Conservation (phyloP, 2,888 invertebrate species). For the Podotricha telesiphe region DNA sequence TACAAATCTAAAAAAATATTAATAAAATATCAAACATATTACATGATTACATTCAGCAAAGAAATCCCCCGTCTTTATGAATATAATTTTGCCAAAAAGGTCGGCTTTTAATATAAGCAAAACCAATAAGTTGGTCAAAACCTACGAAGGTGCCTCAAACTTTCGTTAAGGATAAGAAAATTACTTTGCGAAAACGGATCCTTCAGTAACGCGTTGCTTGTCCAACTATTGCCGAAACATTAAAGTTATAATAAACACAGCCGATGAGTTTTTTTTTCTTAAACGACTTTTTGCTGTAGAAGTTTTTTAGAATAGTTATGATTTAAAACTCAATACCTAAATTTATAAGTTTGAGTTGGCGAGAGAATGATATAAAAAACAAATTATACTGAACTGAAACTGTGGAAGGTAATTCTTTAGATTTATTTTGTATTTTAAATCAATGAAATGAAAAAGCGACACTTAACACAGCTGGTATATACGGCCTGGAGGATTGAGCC, state of each 20-base stretch:
- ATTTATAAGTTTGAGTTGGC: too few species aligned
- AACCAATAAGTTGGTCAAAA: slow-evolving; percentile 24
- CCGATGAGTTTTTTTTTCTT: too few species aligned
- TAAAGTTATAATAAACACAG: neutral
- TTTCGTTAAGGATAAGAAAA: slow-evolving; percentile 27
- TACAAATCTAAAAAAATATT: neutral
- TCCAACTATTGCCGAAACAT: slow-evolving; percentile 12
- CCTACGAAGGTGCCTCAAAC: slow-evolving; percentile 25
- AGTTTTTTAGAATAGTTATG: too few species aligned
- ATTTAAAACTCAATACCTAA: too few species aligned
- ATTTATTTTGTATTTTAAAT: too few species aligned
- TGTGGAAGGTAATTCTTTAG: too few species aligned
- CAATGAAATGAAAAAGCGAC: too few species aligned
- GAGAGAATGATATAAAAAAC: too few species aligned
- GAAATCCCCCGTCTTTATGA: neutral
- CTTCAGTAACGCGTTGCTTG: slow-evolving; percentile 15
- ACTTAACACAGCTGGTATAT: too few species aligned
- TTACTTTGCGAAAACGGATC: slow-evolving; percentile 19
- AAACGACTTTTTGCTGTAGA: too few species aligned
- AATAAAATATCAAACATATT: slow-evolving; percentile 20
- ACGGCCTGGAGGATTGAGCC: too few species aligned
- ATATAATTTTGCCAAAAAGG: slow-evolving; percentile 8
- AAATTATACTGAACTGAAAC: too few species aligned
- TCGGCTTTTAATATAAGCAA: slow-evolving; percentile 22
- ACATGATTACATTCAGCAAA: slow-evolving; percentile 7